Percentiles rank a stretch among this genome's conserved stretches.
phyloP scores from a whole-genome alignment of 2,797 vertebrate species.

The Diceros bicornis region DNA sequence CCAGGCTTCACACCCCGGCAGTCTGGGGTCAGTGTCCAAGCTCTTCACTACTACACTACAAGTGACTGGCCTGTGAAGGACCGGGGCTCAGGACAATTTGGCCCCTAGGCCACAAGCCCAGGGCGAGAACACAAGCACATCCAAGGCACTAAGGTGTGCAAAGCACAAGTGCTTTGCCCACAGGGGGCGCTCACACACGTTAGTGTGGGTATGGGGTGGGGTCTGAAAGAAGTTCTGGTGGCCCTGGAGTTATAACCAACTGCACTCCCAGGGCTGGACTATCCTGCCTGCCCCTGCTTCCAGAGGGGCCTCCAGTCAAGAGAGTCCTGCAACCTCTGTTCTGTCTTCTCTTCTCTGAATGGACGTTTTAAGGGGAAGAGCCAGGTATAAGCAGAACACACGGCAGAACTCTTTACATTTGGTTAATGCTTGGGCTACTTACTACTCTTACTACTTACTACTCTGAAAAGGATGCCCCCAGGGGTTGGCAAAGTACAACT shows the following conservation, averaged over 20 bases:
- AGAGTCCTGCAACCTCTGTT: neutral
- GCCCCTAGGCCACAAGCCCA: neutral
- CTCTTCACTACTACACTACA: fast-evolving
- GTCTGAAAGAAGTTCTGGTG: neutral
- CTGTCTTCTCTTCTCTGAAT: neutral
- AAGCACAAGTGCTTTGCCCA: neutral
- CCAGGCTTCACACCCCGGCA: neutral
- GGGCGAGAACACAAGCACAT: neutral
- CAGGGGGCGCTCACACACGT: neutral
- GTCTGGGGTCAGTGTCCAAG: neutral
- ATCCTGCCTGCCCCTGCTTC: neutral
- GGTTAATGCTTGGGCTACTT: no score
- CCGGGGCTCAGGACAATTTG: neutral
- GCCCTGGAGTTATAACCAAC: neutral
- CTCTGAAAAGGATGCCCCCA: neutral
- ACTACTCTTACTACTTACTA: neutral
- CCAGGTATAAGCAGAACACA: no score
- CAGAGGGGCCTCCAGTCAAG: neutral
- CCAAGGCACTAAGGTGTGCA: neutral
- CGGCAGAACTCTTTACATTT: neutral
- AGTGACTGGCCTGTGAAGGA: neutral
- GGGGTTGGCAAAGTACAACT: neutral
- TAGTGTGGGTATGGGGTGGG: neutral
- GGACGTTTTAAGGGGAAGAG: neutral
- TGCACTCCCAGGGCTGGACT: neutral